These are phyloP conservation scores for Sebastiscus albofasciatus DNA, from an alignment of 2,797 vertebrate species.

Conservation along the genomic window DNA sequence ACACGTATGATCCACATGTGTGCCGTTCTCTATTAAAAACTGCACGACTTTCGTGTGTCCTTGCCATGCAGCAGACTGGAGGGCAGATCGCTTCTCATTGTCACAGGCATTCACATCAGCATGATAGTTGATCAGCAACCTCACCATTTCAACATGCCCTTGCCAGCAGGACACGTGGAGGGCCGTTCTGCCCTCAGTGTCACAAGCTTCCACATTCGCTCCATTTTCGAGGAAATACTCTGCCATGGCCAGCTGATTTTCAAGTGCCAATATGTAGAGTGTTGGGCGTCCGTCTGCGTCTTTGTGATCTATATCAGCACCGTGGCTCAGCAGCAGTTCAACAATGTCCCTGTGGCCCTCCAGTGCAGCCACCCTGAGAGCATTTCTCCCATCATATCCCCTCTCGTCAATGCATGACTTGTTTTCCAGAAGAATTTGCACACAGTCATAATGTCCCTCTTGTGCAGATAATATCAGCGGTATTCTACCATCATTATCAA, in stretches of 20 bases:
- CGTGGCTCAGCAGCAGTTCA: constrained; percentile 92
- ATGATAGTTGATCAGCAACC: constrained; percentile 90
- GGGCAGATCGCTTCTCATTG: constrained; percentile 94
- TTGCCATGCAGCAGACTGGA: constrained; percentile 98
- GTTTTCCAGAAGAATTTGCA: constrained; percentile 93
- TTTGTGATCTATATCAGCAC: constrained; percentile 92
- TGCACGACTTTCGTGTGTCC: constrained; percentile 94
- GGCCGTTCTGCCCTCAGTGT: constrained; percentile 94
- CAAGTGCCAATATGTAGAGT: constrained; percentile 95
- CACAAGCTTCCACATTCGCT: constrained; percentile 93
- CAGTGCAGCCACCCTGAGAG: constrained; percentile 92
- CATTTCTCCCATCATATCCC: constrained; percentile 96
- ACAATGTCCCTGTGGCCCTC: constrained; percentile 97
- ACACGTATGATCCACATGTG: constrained; percentile 94
- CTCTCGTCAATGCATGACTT: constrained; percentile 94
- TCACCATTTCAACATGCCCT: constrained; percentile 96
- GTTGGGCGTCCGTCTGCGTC: constrained; percentile 97
- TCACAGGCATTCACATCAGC: constrained; percentile 95
- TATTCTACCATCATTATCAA: constrained; percentile 96
- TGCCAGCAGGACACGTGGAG: constrained; percentile 99
- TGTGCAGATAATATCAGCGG: constrained; percentile 93
- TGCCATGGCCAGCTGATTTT: constrained; percentile 96
- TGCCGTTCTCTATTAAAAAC: constrained; percentile 91
- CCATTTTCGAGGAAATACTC: constrained; percentile 96
- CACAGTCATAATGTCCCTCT: constrained; percentile 97